Evolutionary conservation across 2,888 invertebrate species (phyloP).

Genomic region (Pyrrhia umbra): DNA sequence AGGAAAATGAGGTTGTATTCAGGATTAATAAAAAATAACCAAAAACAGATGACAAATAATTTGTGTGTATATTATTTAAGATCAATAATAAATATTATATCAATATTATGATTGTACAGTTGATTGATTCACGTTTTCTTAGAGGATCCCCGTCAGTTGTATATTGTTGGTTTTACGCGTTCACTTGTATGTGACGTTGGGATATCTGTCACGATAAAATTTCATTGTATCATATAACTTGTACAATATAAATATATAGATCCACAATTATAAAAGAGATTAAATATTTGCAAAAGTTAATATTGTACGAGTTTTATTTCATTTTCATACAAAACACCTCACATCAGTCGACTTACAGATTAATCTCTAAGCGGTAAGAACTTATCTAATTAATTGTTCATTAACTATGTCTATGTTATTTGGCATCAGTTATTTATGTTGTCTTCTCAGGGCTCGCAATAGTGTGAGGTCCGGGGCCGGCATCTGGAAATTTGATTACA

Average conservation of each 20-base stretch:
- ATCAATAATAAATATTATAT: conserved; percentile 80
- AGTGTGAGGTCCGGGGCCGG: conserved; percentile 91
- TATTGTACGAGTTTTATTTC: conserved; percentile 82
- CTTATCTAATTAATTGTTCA: conserved; percentile 66
- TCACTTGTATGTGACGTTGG: conserved; percentile 76
- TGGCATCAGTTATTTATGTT: conserved; percentile 69
- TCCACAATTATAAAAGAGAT: conserved; percentile 91
- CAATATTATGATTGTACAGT: conserved; percentile 86
- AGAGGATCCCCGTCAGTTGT: conserved; percentile 77
- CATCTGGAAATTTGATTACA: conserved; percentile 78
- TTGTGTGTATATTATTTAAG: conserved; percentile 89
- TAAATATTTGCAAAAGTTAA: conserved; percentile 91
- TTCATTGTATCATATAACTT: conserved; percentile 89
- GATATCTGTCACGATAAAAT: conserved; percentile 81
- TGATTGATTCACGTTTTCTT: conserved; percentile 79
- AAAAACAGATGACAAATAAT: conserved; percentile 88
- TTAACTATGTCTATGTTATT: conserved; percentile 71
- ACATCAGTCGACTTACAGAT: conserved; percentile 72
- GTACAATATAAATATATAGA: conserved; percentile 91
- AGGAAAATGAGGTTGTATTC: conserved; percentile 89
- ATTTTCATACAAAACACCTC: conserved; percentile 50
- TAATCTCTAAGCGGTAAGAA: conserved; percentile 68
- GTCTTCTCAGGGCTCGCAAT: conserved; percentile 76
- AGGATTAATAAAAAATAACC: conserved; percentile 80
- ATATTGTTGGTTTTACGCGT: conserved; percentile 78